Evolutionary conservation across 1,140 invertebrate genomes (phyloP).

Genomic region (Papilio aristodemus): DNA sequence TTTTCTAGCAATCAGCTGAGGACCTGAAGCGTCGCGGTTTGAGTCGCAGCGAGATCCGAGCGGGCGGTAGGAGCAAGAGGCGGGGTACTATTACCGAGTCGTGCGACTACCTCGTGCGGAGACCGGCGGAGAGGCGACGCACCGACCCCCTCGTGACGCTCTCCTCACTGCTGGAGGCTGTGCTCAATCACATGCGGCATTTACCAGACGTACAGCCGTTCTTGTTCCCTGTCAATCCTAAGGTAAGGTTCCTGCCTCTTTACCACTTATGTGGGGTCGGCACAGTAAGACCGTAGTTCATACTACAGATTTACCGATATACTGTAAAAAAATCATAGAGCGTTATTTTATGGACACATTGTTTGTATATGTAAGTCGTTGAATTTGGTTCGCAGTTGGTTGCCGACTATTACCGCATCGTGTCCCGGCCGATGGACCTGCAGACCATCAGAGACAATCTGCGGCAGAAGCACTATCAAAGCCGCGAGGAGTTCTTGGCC

Average conservation of each 20-base stretch:
- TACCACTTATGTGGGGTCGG: too few relatives aligned
- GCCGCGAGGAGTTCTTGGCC: constrained; percentile 94
- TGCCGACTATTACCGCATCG: constrained; percentile 96
- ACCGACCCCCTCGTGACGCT: constrained; percentile 97
- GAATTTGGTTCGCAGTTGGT: constrained; percentile 83
- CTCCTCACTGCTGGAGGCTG: constrained; percentile 94
- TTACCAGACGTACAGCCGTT: constrained; percentile 96
- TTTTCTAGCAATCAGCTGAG: constrained; percentile 85
- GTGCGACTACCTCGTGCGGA: constrained; percentile 96
- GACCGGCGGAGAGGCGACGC: constrained; percentile 94
- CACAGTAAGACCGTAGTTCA: too few relatives aligned
- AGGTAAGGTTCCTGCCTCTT: constrained; percentile 85
- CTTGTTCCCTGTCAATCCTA: constrained; percentile 96
- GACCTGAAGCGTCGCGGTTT: constrained; percentile 89
- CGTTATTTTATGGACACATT: too few relatives aligned
- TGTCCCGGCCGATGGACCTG: constrained; percentile 97
- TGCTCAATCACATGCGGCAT: constrained; percentile 96
- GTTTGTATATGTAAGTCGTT: too few relatives aligned
- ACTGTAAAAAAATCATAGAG: too few relatives aligned
- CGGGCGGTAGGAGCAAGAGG: constrained; percentile 82
- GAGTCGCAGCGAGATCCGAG: constrained; percentile 92
- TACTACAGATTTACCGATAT: too few relatives aligned
- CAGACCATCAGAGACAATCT: constrained; percentile 97
- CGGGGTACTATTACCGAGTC: constrained; percentile 82
- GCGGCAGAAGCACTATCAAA: constrained; percentile 95